A percentile compares a stretch with the other conserved stretches of the same genome.
Conservation (phyloP, 2,888 invertebrate species). For the Dioctria rufipes region DNA sequence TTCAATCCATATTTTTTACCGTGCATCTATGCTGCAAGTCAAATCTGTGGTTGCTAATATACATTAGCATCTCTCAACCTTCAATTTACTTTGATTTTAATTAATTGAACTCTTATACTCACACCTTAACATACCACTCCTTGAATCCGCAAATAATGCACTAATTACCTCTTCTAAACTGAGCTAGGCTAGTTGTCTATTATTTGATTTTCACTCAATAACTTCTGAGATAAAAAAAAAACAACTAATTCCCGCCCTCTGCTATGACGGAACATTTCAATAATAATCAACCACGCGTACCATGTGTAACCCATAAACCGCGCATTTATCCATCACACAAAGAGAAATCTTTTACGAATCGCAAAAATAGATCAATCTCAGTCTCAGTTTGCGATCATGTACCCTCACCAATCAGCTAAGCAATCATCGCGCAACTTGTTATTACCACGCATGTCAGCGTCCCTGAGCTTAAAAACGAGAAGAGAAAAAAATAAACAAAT, state of each 20-base stretch:
- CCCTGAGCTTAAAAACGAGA: not conserved
- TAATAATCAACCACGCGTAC: not conserved
- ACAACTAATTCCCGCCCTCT: conserved; percentile 41
- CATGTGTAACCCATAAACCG: conserved; percentile 33
- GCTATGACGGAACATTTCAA: not conserved
- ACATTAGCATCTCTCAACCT: too few relatives aligned
- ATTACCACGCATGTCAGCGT: too few relatives aligned
- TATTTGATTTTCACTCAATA: too few relatives aligned
- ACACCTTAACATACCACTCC: too few relatives aligned
- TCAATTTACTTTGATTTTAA: too few relatives aligned
- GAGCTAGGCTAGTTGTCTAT: too few relatives aligned
- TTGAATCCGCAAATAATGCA: too few relatives aligned
- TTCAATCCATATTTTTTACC: too few relatives aligned
- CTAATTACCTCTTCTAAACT: too few relatives aligned
- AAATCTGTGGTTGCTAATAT: too few relatives aligned
- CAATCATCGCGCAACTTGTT: not conserved
- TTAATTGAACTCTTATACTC: too few relatives aligned
- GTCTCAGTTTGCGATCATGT: conserved; percentile 3
- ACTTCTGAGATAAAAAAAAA: not conserved
- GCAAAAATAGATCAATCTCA: conserved; percentile 10
- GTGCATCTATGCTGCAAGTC: too few relatives aligned
- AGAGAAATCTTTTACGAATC: conserved; percentile 14
- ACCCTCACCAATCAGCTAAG: conserved; percentile 14
- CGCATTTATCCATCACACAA: not conserved
- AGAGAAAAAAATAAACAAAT: not conserved